These are phyloP conservation scores for Agrilus planipennis DNA, from an alignment of 1,140 invertebrate species.

Conservation along the genomic window DNA sequence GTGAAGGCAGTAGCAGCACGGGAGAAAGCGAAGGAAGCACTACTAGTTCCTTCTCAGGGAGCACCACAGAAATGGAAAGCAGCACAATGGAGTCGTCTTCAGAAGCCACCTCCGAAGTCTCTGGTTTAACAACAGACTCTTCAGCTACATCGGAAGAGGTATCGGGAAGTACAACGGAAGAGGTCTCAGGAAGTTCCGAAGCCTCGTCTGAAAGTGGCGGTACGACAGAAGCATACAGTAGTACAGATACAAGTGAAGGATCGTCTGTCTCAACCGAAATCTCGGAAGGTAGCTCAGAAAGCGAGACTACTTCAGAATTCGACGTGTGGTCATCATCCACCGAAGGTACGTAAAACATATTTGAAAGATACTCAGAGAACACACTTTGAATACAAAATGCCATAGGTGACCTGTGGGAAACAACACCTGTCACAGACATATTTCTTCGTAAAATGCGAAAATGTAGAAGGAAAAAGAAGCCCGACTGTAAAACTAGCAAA, in stretches of 20 bases:
- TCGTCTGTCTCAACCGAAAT: constrained; percentile 8
- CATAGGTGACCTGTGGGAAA: constrained; percentile 21
- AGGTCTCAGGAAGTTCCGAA: no score
- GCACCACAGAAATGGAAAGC: no score
- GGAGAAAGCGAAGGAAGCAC: constrained; percentile 7
- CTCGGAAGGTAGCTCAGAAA: constrained; percentile 2
- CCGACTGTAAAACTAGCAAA: constrained; percentile 52
- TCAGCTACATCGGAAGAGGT: no score
- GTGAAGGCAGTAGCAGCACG: constrained; percentile 10
- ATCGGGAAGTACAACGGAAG: no score
- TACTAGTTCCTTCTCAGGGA: no score
- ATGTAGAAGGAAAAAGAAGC: constrained; percentile 47
- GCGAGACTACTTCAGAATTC: constrained; percentile 13
- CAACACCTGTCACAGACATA: constrained; percentile 36
- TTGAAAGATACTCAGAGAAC: not conserved
- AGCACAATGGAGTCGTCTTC: no score
- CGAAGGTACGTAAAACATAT: constrained; percentile 11
- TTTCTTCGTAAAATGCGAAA: constrained; percentile 40
- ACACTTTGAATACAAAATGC: not conserved
- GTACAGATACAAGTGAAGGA: no score
- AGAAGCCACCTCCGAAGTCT: no score
- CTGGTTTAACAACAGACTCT: no score
- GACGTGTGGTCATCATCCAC: constrained; percentile 34
- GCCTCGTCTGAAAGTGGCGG: no score
- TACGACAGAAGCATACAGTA: no score